Conservation (phyloP, 2,888 invertebrate genomes). For the Morpho deidamia region DNA sequence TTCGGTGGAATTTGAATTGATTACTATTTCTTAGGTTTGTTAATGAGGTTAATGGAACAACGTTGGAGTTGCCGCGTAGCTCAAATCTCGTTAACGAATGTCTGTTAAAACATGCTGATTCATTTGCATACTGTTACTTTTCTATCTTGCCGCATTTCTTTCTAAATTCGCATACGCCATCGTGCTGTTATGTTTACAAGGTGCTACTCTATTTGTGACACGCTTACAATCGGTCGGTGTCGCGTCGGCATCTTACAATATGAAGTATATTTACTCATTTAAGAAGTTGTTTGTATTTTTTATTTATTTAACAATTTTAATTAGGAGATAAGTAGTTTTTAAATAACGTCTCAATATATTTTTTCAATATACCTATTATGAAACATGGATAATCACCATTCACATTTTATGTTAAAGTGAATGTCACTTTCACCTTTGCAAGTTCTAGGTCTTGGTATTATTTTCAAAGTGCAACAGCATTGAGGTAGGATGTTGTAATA, state of each 20-base stretch:
- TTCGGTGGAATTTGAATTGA: constrained; percentile 27
- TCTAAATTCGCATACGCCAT: constrained; percentile 15
- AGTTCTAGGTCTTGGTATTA: neutral
- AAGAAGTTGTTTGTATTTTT: neutral
- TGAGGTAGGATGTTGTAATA: neutral
- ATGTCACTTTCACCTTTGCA: constrained; percentile 61
- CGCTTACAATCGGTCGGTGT: constrained; percentile 25
- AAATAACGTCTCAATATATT: neutral
- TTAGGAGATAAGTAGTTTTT: too few species aligned
- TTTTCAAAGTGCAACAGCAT: neutral
- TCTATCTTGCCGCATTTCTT: constrained; percentile 31
- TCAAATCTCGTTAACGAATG: constrained; percentile 57
- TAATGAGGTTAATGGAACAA: constrained; percentile 73
- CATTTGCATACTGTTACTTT: constrained; percentile 67
- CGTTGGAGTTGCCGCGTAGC: constrained; percentile 72
- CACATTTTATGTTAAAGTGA: constrained; percentile 45
- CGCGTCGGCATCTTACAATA: constrained; percentile 28
- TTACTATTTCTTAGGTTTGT: constrained; percentile 13
- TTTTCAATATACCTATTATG: neutral
- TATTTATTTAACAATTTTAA: too few species aligned
- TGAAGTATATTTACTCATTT: constrained; percentile 15
- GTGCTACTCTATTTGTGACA: constrained; percentile 21
- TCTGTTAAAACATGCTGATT: constrained; percentile 71
- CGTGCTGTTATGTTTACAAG: constrained; percentile 19
- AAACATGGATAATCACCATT: constrained; percentile 7